Base-by-base conservation (phyloP, 2,113 vertebrate genomes). In the Trogon melanurus region DNA sequence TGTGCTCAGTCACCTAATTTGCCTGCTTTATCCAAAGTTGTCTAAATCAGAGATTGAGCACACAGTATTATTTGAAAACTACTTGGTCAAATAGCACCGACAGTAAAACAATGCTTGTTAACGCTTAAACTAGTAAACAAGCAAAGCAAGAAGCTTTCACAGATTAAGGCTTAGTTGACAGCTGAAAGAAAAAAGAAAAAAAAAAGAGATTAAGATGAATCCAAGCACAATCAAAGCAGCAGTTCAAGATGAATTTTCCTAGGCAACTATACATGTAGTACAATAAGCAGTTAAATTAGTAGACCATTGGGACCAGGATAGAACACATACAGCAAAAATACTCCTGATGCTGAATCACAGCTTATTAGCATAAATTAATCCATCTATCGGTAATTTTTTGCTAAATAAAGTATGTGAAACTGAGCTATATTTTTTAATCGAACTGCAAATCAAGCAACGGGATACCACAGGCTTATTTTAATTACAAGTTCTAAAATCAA, bases 301-400 rank as follows among this genome's bases (percentile, higher is more conserved):
- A 93, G 91, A 78, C 60, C 73, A 25, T 11, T 44, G 87, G 66
- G 92, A 91, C 50, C 56, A 70, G 84, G 72, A 66, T 34, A 91
- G 74, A 90, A 82, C 64, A 96, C 50, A 70, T 23, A 76, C 62
- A 85, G 95, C 88, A 93, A 57, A 84, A 91, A 89, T 45, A 10
- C 47, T 88, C 89, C 69, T 76, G 87, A 80, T 85, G 74, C 30
- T 44, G 38, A 92, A 62, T 41, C 78, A 83, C 50, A 81, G 22
- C 38, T 80, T 73, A 86, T 96, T 93, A 96, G n/a, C 95, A 96
- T 88, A 91, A 96, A 91, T 94, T 94, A 94, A 96, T 91, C 74
- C 84, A 70, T 72, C 90, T 76, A 78, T 71, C 1, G 1, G 91
- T 85, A 84, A 86, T 78, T 95, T 94, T 41, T 76, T 84, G 88